These are phyloP conservation scores for Arctia plantaginis DNA, from an alignment of 2,888 invertebrate species.

Conservation along the genomic window DNA sequence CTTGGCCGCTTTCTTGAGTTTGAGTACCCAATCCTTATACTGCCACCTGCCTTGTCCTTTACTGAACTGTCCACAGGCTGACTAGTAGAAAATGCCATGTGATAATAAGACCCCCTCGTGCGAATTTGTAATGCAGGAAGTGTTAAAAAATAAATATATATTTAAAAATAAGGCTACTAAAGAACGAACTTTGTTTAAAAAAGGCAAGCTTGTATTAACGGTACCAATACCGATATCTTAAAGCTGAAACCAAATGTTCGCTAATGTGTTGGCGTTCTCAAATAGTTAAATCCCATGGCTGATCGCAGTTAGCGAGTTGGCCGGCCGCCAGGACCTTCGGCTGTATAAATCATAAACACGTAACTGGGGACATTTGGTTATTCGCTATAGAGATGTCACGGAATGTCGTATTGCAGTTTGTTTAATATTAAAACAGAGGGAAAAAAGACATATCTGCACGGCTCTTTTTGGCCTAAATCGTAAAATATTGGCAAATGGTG, in stretches of 20 bases:
- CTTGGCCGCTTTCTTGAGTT: too few species aligned
- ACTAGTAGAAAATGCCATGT: too few species aligned
- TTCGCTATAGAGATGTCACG: conserved; percentile 42
- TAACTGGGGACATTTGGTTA: conserved; percentile 53
- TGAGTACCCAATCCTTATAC: too few species aligned
- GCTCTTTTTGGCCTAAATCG: too few species aligned
- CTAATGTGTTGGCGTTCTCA: conserved; percentile 64
- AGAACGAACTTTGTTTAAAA: too few species aligned
- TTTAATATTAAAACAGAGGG: background rate
- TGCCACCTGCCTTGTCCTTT: too few species aligned
- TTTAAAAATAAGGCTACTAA: background rate
- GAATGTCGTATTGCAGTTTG: conserved; percentile 44
- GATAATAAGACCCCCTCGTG: too few species aligned
- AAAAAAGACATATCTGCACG: background rate
- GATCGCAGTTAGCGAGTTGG: conserved; percentile 69
- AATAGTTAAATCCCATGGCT: conserved; percentile 68
- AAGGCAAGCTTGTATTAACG: background rate
- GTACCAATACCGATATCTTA: conserved; percentile 7
- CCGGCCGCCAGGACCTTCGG: conserved; percentile 64
- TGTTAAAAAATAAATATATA: too few species aligned
- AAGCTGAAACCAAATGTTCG: conserved; percentile 30
- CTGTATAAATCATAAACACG: conserved; percentile 65
- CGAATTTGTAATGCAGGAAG: too few species aligned
- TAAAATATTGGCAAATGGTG: too few species aligned
- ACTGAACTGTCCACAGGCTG: too few species aligned